Conservation (phyloP, 2,113 vertebrate species). For the Anhinga rufa region DNA sequence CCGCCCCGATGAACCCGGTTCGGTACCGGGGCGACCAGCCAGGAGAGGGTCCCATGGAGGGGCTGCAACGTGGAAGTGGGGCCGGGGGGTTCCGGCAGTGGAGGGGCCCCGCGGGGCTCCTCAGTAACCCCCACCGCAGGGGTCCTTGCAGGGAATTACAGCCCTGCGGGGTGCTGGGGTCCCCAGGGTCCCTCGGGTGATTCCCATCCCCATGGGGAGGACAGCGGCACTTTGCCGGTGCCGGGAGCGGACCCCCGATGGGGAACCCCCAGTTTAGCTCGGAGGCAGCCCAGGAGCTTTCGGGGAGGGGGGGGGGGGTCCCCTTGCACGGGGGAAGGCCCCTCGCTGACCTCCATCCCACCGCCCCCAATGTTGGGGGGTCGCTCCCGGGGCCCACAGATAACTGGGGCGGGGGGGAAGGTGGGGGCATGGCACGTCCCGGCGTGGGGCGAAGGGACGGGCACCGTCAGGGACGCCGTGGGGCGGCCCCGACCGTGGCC, state of each 20-base stretch:
- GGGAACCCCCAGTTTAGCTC: background rate
- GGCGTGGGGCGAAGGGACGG: background rate
- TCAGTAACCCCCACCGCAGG: background rate
- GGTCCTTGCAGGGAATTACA: background rate
- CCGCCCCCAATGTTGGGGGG: accelerated
- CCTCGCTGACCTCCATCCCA: background rate
- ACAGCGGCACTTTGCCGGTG: background rate
- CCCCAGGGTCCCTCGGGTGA: background rate
- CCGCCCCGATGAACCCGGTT: too few species aligned
- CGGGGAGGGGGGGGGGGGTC: too few species aligned
- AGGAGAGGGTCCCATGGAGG: background rate
- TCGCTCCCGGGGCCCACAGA: too few species aligned
- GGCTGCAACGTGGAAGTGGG: background rate
- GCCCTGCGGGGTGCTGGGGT: background rate
- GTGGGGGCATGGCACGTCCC: background rate
- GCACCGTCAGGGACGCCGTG: background rate
- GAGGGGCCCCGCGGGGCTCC: background rate
- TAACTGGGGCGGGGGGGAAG: background rate
- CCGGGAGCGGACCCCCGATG: accelerated
- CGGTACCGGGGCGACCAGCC: background rate
- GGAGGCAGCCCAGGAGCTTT: too few species aligned
- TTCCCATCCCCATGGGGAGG: background rate
- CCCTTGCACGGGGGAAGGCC: background rate
- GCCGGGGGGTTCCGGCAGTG: too few species aligned
- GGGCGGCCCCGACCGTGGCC: background rate